A percentile compares a stretch with the other conserved stretches of the same genome.
Conservation (phyloP, 2,113 vertebrate genomes). For the Cercocebus atys region DNA sequence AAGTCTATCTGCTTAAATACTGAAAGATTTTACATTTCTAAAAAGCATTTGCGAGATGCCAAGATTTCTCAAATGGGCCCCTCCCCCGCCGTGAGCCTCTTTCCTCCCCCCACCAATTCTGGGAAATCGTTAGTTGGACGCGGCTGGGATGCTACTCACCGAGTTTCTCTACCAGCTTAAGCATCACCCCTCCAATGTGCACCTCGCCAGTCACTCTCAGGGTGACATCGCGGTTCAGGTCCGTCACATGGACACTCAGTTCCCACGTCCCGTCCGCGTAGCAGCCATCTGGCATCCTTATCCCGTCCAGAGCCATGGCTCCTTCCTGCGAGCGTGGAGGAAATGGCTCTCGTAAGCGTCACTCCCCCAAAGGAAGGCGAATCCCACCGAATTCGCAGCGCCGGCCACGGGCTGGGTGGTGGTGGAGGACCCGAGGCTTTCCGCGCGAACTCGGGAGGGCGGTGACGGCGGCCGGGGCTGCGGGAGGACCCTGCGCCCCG, state of each 20-base stretch:
- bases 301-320: slow-evolving; percentile 97
- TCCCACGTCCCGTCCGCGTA: slow-evolving; percentile 99
- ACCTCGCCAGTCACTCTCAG: slow-evolving; percentile 97
- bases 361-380: slow-evolving; percentile 60
- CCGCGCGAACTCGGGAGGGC: background rate
- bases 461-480: background rate
- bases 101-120: background rate
- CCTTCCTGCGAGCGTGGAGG: slow-evolving; percentile 82
- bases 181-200: slow-evolving; percentile 99
- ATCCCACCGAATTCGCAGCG: slow-evolving; percentile 42
- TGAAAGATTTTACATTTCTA: background rate
- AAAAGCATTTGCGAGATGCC: background rate
- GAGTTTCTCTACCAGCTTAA: slow-evolving; percentile 97
- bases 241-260: slow-evolving; percentile 96
- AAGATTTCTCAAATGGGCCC: background rate
- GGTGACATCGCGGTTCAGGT: slow-evolving; percentile 95
- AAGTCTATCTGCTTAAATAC: background rate
- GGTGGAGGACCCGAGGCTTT: too few relatives aligned
- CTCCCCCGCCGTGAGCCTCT: background rate
- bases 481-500: background rate
- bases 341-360: slow-evolving; percentile 80
- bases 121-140: background rate
- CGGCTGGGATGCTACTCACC: slow-evolving; percentile 85
- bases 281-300: slow-evolving; percentile 99
- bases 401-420: background rate